Evolutionary conservation across 2,888 invertebrate genomes (phyloP).

Genomic region (Apantesis nais): DNA sequence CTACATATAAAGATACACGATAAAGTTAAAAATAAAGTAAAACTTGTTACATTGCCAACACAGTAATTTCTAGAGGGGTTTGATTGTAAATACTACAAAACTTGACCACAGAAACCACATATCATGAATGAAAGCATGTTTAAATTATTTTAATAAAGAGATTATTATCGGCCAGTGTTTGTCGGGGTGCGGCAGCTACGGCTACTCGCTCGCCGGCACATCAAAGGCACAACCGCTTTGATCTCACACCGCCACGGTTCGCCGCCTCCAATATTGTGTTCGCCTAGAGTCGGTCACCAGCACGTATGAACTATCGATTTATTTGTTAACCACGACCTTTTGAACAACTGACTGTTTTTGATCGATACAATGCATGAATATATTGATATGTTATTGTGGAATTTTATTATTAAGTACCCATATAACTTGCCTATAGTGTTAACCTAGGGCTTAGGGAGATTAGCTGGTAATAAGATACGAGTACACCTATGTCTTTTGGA

Average conservation of each 20-base stretch:
- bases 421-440: not conserved
- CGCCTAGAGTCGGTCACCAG: conserved; percentile 40
- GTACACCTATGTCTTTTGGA: not conserved
- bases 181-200: conserved; percentile 27
- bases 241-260: conserved; percentile 60
- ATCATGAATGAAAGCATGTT: conserved; percentile 21
- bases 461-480: not conserved
- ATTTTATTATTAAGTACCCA: not conserved
- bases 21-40: not conserved
- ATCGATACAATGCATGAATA: conserved; percentile 11
- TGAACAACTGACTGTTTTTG: conserved; percentile 24
- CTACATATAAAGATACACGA: too few relatives aligned
- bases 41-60: conserved; percentile 10
- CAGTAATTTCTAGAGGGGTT: not conserved
- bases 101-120: conserved; percentile 5
- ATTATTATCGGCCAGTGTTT: conserved; percentile 40
- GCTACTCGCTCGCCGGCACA: conserved; percentile 63
- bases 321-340: conserved; percentile 31
- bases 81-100: conserved; percentile 7
- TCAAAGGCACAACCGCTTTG: conserved; percentile 70
- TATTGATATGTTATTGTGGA: not conserved
- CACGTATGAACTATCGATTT: conserved; percentile 40
- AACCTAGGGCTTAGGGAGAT: not conserved
- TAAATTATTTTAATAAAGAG: conserved; percentile 41
- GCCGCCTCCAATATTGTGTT: conserved; percentile 58